Conservation (phyloP, 1,140 invertebrate species). For the Panagrolaimus sp. region DNA sequence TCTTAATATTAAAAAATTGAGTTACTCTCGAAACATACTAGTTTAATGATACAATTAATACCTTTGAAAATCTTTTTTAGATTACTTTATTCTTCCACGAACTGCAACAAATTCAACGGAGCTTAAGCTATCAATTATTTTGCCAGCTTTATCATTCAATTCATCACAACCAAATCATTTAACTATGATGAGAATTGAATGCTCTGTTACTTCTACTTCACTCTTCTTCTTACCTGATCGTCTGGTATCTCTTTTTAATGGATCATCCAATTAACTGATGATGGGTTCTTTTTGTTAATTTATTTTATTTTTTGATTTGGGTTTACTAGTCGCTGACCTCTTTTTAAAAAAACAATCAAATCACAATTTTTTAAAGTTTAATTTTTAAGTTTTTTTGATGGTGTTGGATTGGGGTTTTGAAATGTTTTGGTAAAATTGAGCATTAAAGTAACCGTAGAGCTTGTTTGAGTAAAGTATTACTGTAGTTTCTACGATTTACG, state of each 20-base stretch:
- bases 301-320: not conserved
- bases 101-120: conserved; percentile 22
- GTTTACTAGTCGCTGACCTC: too few relatives aligned
- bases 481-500: too few relatives aligned
- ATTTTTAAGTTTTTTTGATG: too few relatives aligned
- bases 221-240: conserved; percentile 28
- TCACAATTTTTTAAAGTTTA: too few relatives aligned
- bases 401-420: too few relatives aligned
- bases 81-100: conserved; percentile 32
- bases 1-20: too few relatives aligned
- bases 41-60: not conserved
- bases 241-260: conserved; percentile 30
- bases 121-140: conserved; percentile 29
- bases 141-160: conserved; percentile 22
- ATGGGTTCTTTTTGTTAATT: not conserved
- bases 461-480: too few relatives aligned
- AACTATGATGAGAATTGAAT: conserved; percentile 38
- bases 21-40: not conserved
- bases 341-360: too few relatives aligned
- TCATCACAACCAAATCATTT: conserved; percentile 22
- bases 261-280: conserved; percentile 15
- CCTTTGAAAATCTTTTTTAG: conserved; percentile 18
- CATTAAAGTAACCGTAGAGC: too few relatives aligned
- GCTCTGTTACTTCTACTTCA: conserved; percentile 23
- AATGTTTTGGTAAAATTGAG: too few relatives aligned